Base-by-base conservation (phyloP, 2,113 vertebrate genomes). In the Sebastes fasciatus region DNA sequence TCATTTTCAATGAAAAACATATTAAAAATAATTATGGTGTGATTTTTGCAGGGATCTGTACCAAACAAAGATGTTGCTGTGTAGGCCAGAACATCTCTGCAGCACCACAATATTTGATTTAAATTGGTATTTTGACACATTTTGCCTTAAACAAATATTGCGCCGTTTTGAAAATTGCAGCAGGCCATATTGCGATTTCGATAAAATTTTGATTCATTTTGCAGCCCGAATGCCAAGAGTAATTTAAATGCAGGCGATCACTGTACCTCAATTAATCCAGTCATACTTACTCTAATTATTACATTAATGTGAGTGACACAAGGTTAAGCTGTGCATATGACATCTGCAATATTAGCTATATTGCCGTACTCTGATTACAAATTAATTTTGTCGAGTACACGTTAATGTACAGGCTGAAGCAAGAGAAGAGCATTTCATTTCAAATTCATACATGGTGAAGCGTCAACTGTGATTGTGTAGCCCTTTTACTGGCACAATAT, bases 321-420 rank as follows among this genome's bases (percentile, higher is more conserved):
- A n/a, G 4, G 46, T 62, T 57, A 62, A 79, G 42, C 26, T 49
- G 64, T 51, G 69, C 51, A 70, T n/a, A 58, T 49, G 74, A 17
- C 48, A 74, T 67, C 10, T 67, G 43, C 34, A 49, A 5, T 55
- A 48, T 67, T n/a, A 48, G 42, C n/a, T 43, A 60, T 6, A 57
- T 48, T 63, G 19, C 40, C 23, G 43, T 68, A 58, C 43, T 62
- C 46, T 60, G 23, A 66, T 46, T 61, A 17, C 7, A 60, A 26
- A 58, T 34, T 0, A 23, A 49, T 26, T 58, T 11, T 9, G 16
- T 8, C 54, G 6, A 62, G 11, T 13, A 19, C 10, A 48, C 9
- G 55, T 48, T 2, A 68, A 65, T 43, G 43, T 26, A 54, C 19
- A 34, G 23, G 40, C 17, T 26, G 1, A 74, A 74, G 2, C 26